These are phyloP conservation scores for Nansenia antarctica DNA, from an alignment of 2,113 vertebrate genomes.

Conservation along the genomic window DNA sequence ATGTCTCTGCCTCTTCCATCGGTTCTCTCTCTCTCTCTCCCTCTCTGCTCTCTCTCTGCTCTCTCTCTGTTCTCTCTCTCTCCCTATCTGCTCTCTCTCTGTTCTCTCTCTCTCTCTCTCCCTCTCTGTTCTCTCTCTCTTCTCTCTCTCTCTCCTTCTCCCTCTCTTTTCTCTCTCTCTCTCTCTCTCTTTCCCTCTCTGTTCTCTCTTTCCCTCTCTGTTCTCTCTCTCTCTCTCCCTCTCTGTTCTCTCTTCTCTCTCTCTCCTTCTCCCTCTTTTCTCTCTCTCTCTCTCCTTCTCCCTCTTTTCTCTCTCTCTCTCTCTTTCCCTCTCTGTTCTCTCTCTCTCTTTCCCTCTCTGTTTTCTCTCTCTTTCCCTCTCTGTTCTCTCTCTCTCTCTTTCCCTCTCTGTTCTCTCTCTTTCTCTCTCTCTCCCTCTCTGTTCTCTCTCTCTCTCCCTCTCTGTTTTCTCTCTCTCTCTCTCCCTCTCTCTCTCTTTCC, in stretches of 20 bases:
- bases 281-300: background rate
- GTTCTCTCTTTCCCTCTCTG: too few species aligned
- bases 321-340: slow-evolving; percentile 17
- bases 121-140: too few species aligned
- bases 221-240: background rate
- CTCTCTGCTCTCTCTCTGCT: too few species aligned
- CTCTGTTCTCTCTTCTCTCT: too few species aligned
- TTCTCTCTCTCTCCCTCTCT: slow-evolving; percentile 26
- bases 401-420: background rate
- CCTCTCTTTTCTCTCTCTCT: slow-evolving; percentile 12
- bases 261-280: background rate
- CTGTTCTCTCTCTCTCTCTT: background rate
- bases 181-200: background rate
- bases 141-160: slow-evolving; percentile 17
- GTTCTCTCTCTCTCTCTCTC: background rate
- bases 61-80: too few species aligned
- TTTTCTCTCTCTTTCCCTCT: slow-evolving; percentile 19
- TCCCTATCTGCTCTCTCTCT: too few species aligned
- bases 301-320: background rate
- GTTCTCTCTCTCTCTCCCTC: slow-evolving; percentile 22
- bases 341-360: slow-evolving; percentile 25
- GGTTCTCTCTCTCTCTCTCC: too few species aligned
- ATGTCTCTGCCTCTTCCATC: too few species aligned
- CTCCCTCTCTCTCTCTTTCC: background rate
- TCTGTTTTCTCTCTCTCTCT: background rate